Evolutionary conservation across 2,888 invertebrate genomes (phyloP).

Genomic region (Meiosimyza decipiens): DNA sequence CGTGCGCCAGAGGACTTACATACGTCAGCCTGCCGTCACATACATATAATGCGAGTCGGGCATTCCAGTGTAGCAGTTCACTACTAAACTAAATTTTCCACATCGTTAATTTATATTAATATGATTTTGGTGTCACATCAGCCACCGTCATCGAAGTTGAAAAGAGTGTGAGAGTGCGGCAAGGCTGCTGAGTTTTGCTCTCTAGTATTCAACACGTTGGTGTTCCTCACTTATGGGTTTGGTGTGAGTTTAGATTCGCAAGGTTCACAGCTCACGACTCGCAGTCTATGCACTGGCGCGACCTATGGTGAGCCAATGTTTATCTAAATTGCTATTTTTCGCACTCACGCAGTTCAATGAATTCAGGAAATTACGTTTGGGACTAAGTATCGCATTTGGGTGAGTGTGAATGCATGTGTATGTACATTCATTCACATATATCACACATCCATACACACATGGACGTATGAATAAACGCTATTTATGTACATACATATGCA

Average conservation of each 20-base stretch:
- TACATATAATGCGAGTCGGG: conserved; percentile 5
- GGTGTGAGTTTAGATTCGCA: not conserved
- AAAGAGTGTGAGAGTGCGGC: too few relatives aligned
- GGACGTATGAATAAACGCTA: too few relatives aligned
- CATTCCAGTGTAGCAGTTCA: conserved; percentile 45
- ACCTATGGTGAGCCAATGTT: conserved; percentile 60
- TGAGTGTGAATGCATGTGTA: too few relatives aligned
- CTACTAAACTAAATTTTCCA: conserved; percentile 67
- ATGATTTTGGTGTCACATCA: conserved; percentile 62
- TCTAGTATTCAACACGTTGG: conserved; percentile 37
- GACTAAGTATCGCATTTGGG: conserved; percentile 55
- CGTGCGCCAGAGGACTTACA: conserved; percentile 39
- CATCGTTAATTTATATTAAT: conserved; percentile 68
- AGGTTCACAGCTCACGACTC: conserved; percentile 3
- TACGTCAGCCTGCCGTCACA: not conserved
- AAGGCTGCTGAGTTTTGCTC: conserved; percentile 19
- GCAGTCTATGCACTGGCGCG: conserved; percentile 45
- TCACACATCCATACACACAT: too few relatives aligned
- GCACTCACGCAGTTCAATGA: conserved; percentile 68
- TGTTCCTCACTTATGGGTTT: conserved; percentile 26
- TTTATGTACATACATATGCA: too few relatives aligned
- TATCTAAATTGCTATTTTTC: conserved; percentile 68
- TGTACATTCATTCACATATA: too few relatives aligned
- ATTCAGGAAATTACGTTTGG: conserved; percentile 67
- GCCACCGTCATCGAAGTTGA: conserved; percentile 25